Base-by-base conservation (phyloP, 1,140 invertebrate genomes). In the Lucilia sericata region DNA sequence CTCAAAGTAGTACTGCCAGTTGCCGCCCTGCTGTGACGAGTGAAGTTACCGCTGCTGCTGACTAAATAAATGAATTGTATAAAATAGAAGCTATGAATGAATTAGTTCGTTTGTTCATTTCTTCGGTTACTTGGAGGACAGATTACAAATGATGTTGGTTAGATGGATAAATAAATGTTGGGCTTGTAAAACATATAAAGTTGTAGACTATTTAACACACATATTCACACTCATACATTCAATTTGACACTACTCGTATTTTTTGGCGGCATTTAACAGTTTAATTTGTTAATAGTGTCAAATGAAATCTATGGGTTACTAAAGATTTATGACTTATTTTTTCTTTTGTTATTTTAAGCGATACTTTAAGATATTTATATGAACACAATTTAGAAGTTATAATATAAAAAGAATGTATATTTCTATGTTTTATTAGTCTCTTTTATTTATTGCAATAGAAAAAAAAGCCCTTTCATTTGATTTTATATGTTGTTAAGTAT, bases 121-220 rank as follows among this genome's bases (percentile, higher is more conserved):
- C 10, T 55, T 55, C 55, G 55, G 14, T n/a, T 60, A 70, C 19
- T 70, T 25, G 19, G 19, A 80, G 76, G 76, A 80, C 76, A 80
- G 76, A 80, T 80, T 80, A 51, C 76, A 80, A 78, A 78, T 78
- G 75, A 78, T 78, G 75, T 47, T 78, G 75, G 34, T 36, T 25
- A 19, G 17, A 19, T 70, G 65, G 65, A 10, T 21, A n/a, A n/a
- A 10, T 21, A n/a, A n/a, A 17, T 70, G 19, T 70, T 70, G 2
- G 65, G 19, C n/a, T 70, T 3, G 14, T 60, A 25, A 19, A 49
- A 80, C 47, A 49, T 80, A 80, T 80, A 42, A 80, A 80, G 76
- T 80, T 80, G 76, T 80, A 80, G 25, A 80, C 76, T 5, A 80
- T 80, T 80, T 80, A 80, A 80, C 75, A 78, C 25, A 65, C 17